phyloP scores from a whole-genome alignment of 2,797 vertebrate genomes.

The Syndactyla subalaris region DNA sequence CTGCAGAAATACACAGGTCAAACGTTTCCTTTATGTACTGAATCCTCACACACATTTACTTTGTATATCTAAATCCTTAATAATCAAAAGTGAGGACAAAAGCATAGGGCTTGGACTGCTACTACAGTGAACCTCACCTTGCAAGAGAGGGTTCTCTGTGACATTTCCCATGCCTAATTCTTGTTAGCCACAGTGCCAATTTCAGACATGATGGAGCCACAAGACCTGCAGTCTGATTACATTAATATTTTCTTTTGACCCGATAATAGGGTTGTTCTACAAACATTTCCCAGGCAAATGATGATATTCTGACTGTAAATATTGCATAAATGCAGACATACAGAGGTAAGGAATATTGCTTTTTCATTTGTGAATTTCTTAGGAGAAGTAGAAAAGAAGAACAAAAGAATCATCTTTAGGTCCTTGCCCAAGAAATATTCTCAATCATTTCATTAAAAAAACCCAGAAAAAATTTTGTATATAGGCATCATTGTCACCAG shows the following conservation, averaged over 20 bases:
- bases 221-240: not conserved
- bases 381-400: not conserved
- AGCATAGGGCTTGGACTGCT: not conserved
- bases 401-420: not conserved
- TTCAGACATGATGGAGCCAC: not conserved
- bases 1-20: not conserved
- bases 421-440: not conserved
- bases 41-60: not conserved
- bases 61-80: not conserved
- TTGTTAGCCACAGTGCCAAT: fast-evolving
- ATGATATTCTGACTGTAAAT: not conserved
- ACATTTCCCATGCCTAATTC: not conserved
- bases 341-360: not conserved
- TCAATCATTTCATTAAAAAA: not conserved
- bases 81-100: not conserved
- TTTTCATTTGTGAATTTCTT: not conserved
- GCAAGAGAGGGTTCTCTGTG: fast-evolving
- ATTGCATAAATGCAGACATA: not conserved
- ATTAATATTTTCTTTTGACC: not conserved
- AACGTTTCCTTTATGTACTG: not conserved
- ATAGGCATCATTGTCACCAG: not conserved
- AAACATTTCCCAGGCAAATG: not conserved
- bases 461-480: not conserved
- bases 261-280: not conserved
- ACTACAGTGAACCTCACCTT: not conserved